Evolutionary conservation across 2,888 invertebrate genomes (phyloP).

Genomic region (Magallana nippona): DNA sequence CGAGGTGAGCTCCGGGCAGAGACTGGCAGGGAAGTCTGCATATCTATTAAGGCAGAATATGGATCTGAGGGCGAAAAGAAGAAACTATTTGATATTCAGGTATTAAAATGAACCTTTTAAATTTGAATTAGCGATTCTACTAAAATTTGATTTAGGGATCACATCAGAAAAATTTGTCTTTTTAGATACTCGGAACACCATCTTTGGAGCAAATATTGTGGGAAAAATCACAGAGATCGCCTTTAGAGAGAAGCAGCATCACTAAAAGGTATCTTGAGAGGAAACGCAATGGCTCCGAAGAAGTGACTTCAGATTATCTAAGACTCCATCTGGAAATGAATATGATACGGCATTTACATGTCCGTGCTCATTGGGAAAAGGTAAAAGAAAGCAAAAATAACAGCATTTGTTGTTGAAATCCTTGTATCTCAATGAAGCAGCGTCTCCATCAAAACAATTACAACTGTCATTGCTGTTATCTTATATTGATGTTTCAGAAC

Average conservation of each 20-base stretch:
- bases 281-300: slow-evolving; percentile 47
- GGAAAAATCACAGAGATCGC: slow-evolving; percentile 56
- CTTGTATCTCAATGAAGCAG: too few species aligned
- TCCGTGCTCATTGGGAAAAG: slow-evolving; percentile 43
- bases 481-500: slow-evolving; percentile 38
- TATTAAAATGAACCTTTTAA: background rate
- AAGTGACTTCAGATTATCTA: slow-evolving; percentile 46
- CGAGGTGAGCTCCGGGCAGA: background rate
- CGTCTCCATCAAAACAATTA: background rate
- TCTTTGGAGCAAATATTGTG: slow-evolving; percentile 60
- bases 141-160: too few species aligned
- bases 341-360: slow-evolving; percentile 54
- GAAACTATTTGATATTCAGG: slow-evolving; percentile 39
- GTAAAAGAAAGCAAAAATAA: slow-evolving; percentile 3
- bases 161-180: background rate
- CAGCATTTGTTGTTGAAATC: too few species aligned
- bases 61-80: slow-evolving; percentile 31
- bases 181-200: slow-evolving; percentile 57
- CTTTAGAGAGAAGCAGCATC: slow-evolving; percentile 50
- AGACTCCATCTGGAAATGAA: slow-evolving; percentile 55
- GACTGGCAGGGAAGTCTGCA: background rate
- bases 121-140: too few species aligned
- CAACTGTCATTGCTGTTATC: background rate
- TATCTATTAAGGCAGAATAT: slow-evolving; percentile 37
- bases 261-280: slow-evolving; percentile 54